Conservation (phyloP, 2,113 vertebrate species). For the Rattus norvegicus region DNA sequence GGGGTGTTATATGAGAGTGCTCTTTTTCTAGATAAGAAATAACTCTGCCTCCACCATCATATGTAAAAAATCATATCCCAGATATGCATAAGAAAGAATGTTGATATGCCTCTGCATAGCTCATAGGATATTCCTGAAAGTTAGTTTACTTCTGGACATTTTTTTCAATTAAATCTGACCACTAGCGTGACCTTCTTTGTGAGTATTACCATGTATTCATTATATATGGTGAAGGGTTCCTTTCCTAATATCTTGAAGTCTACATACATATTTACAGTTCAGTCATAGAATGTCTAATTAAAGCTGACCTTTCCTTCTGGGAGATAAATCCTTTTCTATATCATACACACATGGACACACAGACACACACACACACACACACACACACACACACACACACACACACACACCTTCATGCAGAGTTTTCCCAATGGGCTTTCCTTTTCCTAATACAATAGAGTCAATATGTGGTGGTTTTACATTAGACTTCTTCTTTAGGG, state of each 20-base stretch:
- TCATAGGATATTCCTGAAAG: background rate
- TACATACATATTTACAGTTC: constrained; percentile 17
- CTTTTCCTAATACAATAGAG: background rate
- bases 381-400: background rate
- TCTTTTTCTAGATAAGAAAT: background rate
- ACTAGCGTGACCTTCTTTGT: background rate
- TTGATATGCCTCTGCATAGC: background rate
- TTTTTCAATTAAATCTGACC: background rate
- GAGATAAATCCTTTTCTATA: constrained; percentile 60
- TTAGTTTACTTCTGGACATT: background rate
- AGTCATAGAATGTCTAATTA: constrained; percentile 79
- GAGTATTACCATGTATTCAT: background rate
- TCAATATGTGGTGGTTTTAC: background rate
- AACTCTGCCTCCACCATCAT: background rate
- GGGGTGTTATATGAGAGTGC: background rate
- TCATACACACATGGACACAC: background rate
- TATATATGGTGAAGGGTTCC: constrained; percentile 24
- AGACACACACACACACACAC: too few relatives aligned
- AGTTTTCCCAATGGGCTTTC: background rate
- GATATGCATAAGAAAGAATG: background rate
- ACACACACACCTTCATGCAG: background rate
- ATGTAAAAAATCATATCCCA: background rate
- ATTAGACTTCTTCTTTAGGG: background rate
- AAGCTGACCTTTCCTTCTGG: constrained; percentile 71
- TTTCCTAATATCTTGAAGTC: constrained; percentile 61